phyloP scores from a whole-genome alignment of 2,888 invertebrate species.

The Amphiduros pacificus region DNA sequence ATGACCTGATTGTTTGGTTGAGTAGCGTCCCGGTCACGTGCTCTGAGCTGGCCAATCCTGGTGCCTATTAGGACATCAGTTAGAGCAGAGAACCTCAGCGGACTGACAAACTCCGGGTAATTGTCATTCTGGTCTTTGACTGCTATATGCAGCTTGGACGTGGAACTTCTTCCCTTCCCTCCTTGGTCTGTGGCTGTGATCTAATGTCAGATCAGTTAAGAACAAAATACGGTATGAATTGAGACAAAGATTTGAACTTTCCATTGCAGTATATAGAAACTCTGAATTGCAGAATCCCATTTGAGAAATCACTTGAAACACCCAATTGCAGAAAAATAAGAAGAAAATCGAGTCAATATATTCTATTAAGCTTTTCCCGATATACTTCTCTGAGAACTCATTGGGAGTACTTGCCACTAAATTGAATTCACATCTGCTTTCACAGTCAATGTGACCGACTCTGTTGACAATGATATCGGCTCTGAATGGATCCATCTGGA shows the following conservation, averaged over 20 bases:
- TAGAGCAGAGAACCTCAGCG: slow-evolving; percentile 9
- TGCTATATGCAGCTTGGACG: slow-evolving; percentile 20
- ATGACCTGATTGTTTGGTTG: slow-evolving; percentile 27
- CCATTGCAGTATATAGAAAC: no score
- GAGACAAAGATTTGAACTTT: no score
- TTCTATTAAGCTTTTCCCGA: no score
- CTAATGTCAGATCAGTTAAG: no score
- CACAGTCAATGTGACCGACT: slow-evolving; percentile 6
- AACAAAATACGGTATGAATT: no score
- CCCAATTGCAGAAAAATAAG: no score
- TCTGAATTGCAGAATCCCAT: no score
- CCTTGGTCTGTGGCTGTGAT: slow-evolving; percentile 27
- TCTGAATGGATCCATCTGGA: slow-evolving; percentile 16
- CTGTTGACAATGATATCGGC: slow-evolving; percentile 4
- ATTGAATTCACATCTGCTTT: background rate
- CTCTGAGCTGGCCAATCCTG: slow-evolving; percentile 23
- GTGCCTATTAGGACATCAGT: slow-evolving; percentile 17
- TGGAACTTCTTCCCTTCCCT: slow-evolving; percentile 22
- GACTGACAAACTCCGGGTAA: slow-evolving; percentile 19
- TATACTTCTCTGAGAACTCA: no score
- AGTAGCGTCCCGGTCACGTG: slow-evolving; percentile 23
- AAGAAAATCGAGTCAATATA: no score
- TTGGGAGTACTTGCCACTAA: no score
- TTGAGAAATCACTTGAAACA: no score
- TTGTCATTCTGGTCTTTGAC: slow-evolving; percentile 29